A percentile compares a stretch with the other conserved stretches of the same genome.
Evolutionary conservation across 1,140 invertebrate genomes (phyloP).

Genomic region (Conus betulinus): DNA sequence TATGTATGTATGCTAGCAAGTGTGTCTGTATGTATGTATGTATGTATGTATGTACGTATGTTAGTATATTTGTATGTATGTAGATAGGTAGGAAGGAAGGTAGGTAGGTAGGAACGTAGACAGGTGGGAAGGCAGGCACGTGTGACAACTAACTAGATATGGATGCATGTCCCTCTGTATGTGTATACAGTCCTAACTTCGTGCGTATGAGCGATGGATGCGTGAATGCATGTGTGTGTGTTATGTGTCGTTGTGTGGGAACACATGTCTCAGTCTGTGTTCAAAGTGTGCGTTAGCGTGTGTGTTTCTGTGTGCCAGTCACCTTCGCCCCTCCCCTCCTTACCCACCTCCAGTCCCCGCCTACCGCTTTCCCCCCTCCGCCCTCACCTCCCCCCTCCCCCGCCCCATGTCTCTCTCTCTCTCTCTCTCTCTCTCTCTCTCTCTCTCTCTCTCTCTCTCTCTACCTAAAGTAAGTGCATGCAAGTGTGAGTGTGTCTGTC

Average conservation of each 20-base stretch:
- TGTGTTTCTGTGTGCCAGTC: not conserved
- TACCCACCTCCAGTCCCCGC: not conserved
- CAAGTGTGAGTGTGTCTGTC: not conserved
- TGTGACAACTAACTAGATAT: not conserved
- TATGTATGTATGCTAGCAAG: not conserved
- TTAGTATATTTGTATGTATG: not conserved
- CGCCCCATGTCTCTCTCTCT: not conserved
- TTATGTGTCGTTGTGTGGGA: not conserved
- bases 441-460: not conserved
- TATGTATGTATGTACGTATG: not conserved
- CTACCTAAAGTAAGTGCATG: not conserved
- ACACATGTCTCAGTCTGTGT: no score
- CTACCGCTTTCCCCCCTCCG: not conserved
- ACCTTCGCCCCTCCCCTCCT: not conserved
- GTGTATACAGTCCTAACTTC: not conserved
- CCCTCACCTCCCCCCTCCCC: not conserved
- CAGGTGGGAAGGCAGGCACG: no score
- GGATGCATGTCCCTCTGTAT: not conserved
- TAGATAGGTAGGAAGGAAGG: not conserved
- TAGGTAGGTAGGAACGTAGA: no score
- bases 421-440: not conserved
- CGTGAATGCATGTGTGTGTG: not conserved
- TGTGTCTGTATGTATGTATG: not conserved
- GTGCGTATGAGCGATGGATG: not conserved
- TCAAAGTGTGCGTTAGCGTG: not conserved